Base-by-base conservation (phyloP, 2,113 vertebrate species). In the Ctenodactylus gundi region DNA sequence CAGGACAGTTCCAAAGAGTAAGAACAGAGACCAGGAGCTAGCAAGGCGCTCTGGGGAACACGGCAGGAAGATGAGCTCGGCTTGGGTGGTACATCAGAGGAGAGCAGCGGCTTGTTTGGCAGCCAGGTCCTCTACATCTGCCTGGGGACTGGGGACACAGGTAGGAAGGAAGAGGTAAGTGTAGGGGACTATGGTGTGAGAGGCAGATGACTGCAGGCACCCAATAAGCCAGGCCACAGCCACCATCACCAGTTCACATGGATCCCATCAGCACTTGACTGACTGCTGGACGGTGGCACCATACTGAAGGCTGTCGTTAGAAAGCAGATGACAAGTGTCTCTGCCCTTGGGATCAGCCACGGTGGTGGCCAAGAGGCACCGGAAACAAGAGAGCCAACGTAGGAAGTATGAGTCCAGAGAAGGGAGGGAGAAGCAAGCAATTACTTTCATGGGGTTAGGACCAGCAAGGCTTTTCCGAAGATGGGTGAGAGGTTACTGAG, bases 241-340 rank as follows among this genome's bases (percentile, higher is more conserved):
- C 11, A 18, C 44, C 0, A 1, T 20, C 29, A 3, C 75, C 9
- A 4, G 3, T 18, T 21, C 81, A 64, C 4, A 7, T 1, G 0
- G 23, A 7, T 10, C 20, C 7, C 4, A 7, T 1, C 9, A 21
- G 2, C 9, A 17, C 10, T 0, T 17, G 23, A 14, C 15, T 0
- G 13, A 29, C 13, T 8, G 6, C 49, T 1, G 25, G 1, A n/a
- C 0, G 10, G 53, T 0, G 83, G 68, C 57, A 17, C 64, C 44
- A 25, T 0, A 58, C 44, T 4, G 21, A 70, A 67, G 41, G 46
- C 55, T 7, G 2, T 0, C 7, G 53, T 31, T 13, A 84, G 4
- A 25, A 36, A 4, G 62, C 15, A 27, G 36, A 6, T 3, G 17
- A 14, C 12, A 49, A n/a, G 44, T 68, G 62, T 46, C 51, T 36